phyloP scores from a whole-genome alignment of 2,888 invertebrate species.

The Druceiella hillmani region DNA sequence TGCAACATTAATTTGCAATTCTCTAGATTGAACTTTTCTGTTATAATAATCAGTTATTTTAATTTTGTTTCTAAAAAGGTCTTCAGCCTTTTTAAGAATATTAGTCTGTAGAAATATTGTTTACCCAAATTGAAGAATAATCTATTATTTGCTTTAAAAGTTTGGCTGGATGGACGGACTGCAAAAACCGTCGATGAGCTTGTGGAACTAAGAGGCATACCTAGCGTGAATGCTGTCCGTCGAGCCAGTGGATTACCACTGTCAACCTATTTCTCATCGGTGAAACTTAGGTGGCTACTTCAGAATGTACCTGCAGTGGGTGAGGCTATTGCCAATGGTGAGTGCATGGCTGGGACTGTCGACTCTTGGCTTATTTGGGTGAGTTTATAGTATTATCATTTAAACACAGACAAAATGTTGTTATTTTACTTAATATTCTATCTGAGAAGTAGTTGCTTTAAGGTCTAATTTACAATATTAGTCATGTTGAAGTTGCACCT shows the following conservation, averaged over 20 bases:
- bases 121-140: too few relatives aligned
- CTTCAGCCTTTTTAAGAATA: too few relatives aligned
- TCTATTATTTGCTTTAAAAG: too few relatives aligned
- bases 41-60: too few relatives aligned
- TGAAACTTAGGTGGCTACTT: slow-evolving; percentile 91
- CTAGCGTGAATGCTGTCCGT: slow-evolving; percentile 38
- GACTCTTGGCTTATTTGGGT: slow-evolving; percentile 97
- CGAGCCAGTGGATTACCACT: slow-evolving; percentile 83
- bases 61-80: too few relatives aligned
- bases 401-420: slow-evolving; percentile 2
- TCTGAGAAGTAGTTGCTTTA: too few relatives aligned
- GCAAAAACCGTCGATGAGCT: slow-evolving; percentile 76
- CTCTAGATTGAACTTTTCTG: too few relatives aligned
- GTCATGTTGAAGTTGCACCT: too few relatives aligned
- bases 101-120: too few relatives aligned
- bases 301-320: slow-evolving; percentile 75
- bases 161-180: slow-evolving; percentile 92
- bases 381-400: slow-evolving; percentile 21
- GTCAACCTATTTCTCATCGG: slow-evolving; percentile 92
- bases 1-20: too few relatives aligned
- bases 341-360: slow-evolving; percentile 82
- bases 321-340: slow-evolving; percentile 61
- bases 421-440: slow-evolving; percentile 2
- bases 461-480: too few relatives aligned
- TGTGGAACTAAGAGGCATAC: slow-evolving; percentile 36